Base-by-base conservation (phyloP, 1,140 invertebrate species). In the Oreohelix idahoensis region DNA sequence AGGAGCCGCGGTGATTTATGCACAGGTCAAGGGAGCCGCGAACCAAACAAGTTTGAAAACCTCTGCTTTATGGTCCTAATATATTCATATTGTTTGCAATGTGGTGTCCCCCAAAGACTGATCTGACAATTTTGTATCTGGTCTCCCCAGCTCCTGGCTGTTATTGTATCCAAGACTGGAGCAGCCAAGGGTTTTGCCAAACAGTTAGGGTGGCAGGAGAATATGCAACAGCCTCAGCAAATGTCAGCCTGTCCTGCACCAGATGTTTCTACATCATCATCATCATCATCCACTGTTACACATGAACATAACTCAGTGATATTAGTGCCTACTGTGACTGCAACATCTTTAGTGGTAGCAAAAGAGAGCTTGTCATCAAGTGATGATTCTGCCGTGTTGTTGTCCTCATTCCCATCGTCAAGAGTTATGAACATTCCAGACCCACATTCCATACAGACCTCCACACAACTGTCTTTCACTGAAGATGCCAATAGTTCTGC, bases 151-250 rank as follows among this genome's bases (percentile, higher is more conserved):
- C 73, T 92, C 17, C 83, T 92, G 5, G 84, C 85, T 49, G 84
- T 89, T 26, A 75, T 92, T 36, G 90, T 90, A 15, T 87, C 87
- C 38, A 89, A 89, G 80, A 71, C 85, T 23, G 84, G 73, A 42
- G 85, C 90, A 73, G 85, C 90, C 73, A 91, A 90, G 85, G 82
- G 84, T 73, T 89, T 93, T 84, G 90, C 90, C 29, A 91, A 90
- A 83, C 92, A 92, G 77, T 80, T 92, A 23, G 88, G 94, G 23
- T 95, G 95, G 95, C 95, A 95, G 89, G 94, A 95, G 85, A 94
- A 94, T 39, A 92, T 95, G 63, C 63, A 32, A n/a, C 63, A 29
- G 63, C n/a, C 8, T 29, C 8, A 8, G 8, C 63, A 32, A 2
- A n/a, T 17, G 32, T 29, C 63, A 8, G 23, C 63, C 2, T 23